Percentiles rank a stretch among this genome's conserved stretches.
Conservation (phyloP, 2,797 vertebrate species). For the Scarus forsteni region DNA sequence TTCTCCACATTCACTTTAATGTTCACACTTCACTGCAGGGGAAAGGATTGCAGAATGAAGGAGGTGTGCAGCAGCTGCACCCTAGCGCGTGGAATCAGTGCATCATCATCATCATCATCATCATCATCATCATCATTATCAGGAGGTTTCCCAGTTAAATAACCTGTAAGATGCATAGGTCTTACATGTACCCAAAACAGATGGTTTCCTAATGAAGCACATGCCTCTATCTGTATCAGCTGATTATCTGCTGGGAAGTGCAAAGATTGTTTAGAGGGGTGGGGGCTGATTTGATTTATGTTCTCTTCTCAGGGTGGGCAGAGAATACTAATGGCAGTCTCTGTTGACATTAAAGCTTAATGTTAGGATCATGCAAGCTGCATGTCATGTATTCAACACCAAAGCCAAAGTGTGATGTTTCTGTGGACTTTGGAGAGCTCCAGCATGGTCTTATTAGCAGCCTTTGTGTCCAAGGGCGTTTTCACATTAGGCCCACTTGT, state of each 20-base stretch:
- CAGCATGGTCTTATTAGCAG: neutral
- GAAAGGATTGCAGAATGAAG: constrained; percentile 57
- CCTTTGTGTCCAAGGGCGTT: too few species aligned
- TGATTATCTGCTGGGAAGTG: neutral
- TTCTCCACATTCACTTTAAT: constrained; percentile 70
- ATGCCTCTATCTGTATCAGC: constrained; percentile 9
- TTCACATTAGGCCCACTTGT: too few species aligned
- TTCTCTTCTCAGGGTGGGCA: constrained; percentile 3
- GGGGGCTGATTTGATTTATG: neutral
- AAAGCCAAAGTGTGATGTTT: neutral
- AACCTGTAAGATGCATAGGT: constrained; percentile 15
- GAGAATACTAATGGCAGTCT: neutral
- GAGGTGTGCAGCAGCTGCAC: constrained; percentile 45
- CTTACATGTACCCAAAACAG: neutral
- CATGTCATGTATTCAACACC: neutral
- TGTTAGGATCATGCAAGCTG: neutral
- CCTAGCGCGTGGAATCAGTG: constrained; percentile 5
- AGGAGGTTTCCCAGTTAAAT: constrained; percentile 20
- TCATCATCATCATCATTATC: neutral
- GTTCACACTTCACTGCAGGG: constrained; percentile 81
- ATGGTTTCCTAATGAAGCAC: neutral
- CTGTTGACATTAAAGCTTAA: constrained; percentile 3
- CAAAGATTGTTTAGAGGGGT: neutral
- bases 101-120: constrained; percentile 20
- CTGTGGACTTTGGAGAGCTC: neutral